A percentile compares a stretch with the other conserved stretches of the same genome.
These are phyloP conservation scores for Galeopsomyia nigrocyanea DNA, from an alignment of 2,888 invertebrate genomes.

Conservation along the genomic window DNA sequence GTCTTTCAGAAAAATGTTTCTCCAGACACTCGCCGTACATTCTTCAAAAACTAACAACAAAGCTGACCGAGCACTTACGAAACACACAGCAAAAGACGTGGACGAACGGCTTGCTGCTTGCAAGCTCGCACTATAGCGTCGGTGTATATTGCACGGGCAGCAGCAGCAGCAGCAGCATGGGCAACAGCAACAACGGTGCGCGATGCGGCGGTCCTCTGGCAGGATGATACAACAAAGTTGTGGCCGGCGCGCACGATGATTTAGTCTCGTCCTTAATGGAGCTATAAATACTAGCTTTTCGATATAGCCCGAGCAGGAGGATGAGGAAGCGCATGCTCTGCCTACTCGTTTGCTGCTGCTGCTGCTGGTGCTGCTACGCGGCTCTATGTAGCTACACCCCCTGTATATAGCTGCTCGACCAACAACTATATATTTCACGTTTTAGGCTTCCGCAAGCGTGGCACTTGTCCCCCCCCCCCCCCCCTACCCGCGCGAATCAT, in stretches of 20 bases:
- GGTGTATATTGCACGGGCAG: constrained; percentile 61
- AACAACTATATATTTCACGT: constrained; percentile 28
- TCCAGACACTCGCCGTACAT: too few species aligned
- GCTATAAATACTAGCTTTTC: constrained; percentile 75
- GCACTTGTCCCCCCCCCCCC: neutral
- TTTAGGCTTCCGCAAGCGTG: constrained; percentile 21
- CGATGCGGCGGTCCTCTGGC: neutral
- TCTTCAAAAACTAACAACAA: too few species aligned
- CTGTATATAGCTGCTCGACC: constrained; percentile 2
- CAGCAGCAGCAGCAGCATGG: too few species aligned
- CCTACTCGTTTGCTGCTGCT: neutral
- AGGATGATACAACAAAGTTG: constrained; percentile 69
- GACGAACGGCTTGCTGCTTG: too few species aligned
- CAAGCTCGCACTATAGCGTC: neutral
- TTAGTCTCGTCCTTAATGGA: constrained; percentile 75
- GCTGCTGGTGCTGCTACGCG: too few species aligned
- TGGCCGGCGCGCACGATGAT: constrained; percentile 70
- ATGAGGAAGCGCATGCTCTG: constrained; percentile 26
- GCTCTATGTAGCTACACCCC: neutral
- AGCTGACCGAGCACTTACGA: constrained; percentile 8
- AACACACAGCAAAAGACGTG: neutral
- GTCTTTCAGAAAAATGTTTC: too few species aligned
- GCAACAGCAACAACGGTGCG: constrained; percentile 44
- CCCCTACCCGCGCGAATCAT: constrained; percentile 35
- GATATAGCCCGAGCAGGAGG: constrained; percentile 62